Conservation (phyloP, 2,797 vertebrate genomes). For the Hemibagrus guttatus region DNA sequence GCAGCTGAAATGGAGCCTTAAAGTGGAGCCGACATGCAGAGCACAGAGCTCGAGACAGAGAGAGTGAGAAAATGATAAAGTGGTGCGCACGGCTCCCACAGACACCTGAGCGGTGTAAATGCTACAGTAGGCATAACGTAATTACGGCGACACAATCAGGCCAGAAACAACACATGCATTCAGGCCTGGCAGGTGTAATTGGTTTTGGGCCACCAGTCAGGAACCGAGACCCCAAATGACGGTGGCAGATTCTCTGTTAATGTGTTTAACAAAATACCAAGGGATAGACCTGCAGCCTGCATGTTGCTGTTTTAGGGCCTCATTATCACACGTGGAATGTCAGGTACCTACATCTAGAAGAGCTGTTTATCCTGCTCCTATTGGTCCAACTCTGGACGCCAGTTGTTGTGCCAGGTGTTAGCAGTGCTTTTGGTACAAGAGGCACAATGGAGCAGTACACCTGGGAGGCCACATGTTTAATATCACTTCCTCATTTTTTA, state of each 20-base stretch:
- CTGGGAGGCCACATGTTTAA: neutral
- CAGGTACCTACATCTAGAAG: slow-evolving; percentile 7
- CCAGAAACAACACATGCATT: slow-evolving; percentile 37
- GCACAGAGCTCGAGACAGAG: slow-evolving; percentile 24
- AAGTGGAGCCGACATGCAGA: slow-evolving; percentile 74
- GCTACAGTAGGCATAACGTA: slow-evolving; percentile 71
- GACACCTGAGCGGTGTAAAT: slow-evolving; percentile 64
- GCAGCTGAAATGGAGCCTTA: slow-evolving; percentile 86
- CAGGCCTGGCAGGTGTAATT: slow-evolving; percentile 59
- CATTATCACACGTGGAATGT: slow-evolving; percentile 24
- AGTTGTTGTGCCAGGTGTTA: slow-evolving; percentile 21
- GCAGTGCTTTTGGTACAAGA: neutral
- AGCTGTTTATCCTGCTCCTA: slow-evolving; percentile 18
- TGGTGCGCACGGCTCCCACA: slow-evolving; percentile 45
- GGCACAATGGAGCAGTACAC: slow-evolving; percentile 6
- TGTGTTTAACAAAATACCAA: slow-evolving; percentile 40
- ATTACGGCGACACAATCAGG: slow-evolving; percentile 75
- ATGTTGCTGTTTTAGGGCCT: slow-evolving; percentile 17
- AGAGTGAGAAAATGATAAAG: slow-evolving; percentile 30
- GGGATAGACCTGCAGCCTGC: slow-evolving; percentile 29
- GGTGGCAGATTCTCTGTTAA: slow-evolving; percentile 11
- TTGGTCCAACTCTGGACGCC: neutral
- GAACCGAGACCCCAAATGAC: slow-evolving; percentile 49
- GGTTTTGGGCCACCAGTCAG: slow-evolving; percentile 56
- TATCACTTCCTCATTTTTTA: neutral